These are phyloP conservation scores for Peromyscus nudipes DNA, from an alignment of 2,797 vertebrate species.

Conservation along the genomic window DNA sequence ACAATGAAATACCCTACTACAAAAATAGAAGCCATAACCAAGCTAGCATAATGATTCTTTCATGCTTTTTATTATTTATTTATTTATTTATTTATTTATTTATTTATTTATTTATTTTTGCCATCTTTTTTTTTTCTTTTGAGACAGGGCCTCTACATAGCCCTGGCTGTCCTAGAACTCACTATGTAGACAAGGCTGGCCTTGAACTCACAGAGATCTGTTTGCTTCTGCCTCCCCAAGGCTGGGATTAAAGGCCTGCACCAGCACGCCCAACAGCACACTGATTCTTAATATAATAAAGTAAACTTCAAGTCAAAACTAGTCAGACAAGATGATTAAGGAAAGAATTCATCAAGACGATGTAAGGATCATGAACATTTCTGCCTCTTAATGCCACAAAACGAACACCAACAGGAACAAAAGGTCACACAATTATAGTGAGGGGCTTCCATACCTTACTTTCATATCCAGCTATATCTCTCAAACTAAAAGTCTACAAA, in stretches of 20 bases:
- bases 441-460: neutral
- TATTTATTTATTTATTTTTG: neutral
- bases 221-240: neutral
- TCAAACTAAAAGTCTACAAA: neutral
- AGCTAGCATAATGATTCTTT: neutral
- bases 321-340: neutral
- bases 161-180: neutral
- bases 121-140: too few species aligned
- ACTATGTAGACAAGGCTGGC: neutral
- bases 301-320: neutral
- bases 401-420: neutral
- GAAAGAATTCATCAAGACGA: neutral
- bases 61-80: too few species aligned
- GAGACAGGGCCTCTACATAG: neutral
- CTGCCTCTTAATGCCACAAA: neutral
- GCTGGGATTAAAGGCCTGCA: neutral
- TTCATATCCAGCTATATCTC: neutral
- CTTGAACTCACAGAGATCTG: neutral
- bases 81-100: neutral
- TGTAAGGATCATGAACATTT: neutral
- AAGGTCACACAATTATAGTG: neutral
- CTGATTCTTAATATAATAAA: neutral
- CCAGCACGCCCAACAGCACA: neutral
- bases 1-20: neutral
- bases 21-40: neutral